Percentiles rank a stretch among this genome's conserved stretches.
Evolutionary conservation across 2,888 invertebrate species (phyloP).

Genomic region (Catonia carolina): DNA sequence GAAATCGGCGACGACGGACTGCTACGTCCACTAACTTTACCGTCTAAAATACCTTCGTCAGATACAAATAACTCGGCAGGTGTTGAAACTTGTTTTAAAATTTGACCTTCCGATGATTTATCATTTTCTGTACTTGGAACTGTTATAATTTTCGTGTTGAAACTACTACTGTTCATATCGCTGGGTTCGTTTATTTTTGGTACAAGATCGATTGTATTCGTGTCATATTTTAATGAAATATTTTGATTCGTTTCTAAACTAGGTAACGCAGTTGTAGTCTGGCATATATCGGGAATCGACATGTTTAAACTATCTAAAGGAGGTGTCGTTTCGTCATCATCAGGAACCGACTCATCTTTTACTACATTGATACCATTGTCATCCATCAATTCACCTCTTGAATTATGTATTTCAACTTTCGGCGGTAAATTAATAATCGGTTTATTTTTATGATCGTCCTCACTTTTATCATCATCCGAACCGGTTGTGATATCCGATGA

Average conservation of each 20-base stretch:
- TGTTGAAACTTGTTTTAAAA: conserved; percentile 35
- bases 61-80: conserved; percentile 34
- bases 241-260: no score
- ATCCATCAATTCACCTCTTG: conserved; percentile 57
- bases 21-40: conserved; percentile 43
- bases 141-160: conserved; percentile 34
- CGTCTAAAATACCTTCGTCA: conserved; percentile 24
- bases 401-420: conserved; percentile 65
- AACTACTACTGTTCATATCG: conserved; percentile 26
- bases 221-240: background rate
- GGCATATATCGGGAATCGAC: conserved; percentile 32
- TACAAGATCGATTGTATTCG: conserved; percentile 30
- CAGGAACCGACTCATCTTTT: conserved; percentile 33
- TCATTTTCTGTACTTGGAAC: conserved; percentile 32
- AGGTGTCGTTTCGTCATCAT: conserved; percentile 23
- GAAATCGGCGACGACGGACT: conserved; percentile 50
- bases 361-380: conserved; percentile 36
- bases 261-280: conserved; percentile 18
- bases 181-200: conserved; percentile 15
- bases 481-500: conserved; percentile 32
- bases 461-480: conserved; percentile 23
- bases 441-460: conserved; percentile 38
- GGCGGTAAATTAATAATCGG: conserved; percentile 48
- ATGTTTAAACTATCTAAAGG: conserved; percentile 30
- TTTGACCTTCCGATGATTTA: conserved; percentile 29